Conservation (phyloP, 2,888 invertebrate species). For the Pyrochroa serraticornis region DNA sequence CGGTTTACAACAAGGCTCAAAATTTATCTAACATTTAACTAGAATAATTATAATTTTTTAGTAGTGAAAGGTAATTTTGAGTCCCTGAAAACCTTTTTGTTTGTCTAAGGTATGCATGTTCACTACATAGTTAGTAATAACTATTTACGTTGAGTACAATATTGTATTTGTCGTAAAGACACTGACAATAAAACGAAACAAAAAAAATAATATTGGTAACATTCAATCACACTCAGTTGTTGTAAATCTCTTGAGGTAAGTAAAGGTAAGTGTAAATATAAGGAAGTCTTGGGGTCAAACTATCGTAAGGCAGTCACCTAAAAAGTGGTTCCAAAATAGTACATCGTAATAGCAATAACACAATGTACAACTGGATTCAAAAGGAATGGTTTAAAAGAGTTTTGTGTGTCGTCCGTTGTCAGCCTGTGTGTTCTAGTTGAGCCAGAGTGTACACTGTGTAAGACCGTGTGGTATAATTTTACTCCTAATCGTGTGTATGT, state of each 20-base stretch:
- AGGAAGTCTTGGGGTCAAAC: neutral
- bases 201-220: neutral
- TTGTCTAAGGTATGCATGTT: slow-evolving; percentile 31
- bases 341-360: too few relatives aligned
- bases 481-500: too few relatives aligned
- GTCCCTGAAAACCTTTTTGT: slow-evolving; percentile 12
- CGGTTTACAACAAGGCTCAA: slow-evolving; percentile 3
- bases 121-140: neutral
- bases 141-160: slow-evolving; percentile 1
- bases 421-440: too few relatives aligned
- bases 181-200: neutral
- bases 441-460: too few relatives aligned
- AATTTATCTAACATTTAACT: slow-evolving; percentile 7
- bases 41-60: slow-evolving; percentile 31
- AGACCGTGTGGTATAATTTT: too few relatives aligned
- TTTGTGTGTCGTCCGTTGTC: too few relatives aligned
- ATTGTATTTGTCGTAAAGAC: slow-evolving; percentile 7
- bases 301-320: too few relatives aligned
- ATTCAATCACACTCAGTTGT: neutral
- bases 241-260: slow-evolving; percentile 50
- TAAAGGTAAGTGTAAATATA: slow-evolving; percentile 38
- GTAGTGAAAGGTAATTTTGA: slow-evolving; percentile 3
- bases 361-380: too few relatives aligned
- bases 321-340: too few relatives aligned
- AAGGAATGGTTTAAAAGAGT: too few relatives aligned